Base-by-base conservation (phyloP, 1,140 invertebrate genomes). In the Propsilocerus akamusi region DNA sequence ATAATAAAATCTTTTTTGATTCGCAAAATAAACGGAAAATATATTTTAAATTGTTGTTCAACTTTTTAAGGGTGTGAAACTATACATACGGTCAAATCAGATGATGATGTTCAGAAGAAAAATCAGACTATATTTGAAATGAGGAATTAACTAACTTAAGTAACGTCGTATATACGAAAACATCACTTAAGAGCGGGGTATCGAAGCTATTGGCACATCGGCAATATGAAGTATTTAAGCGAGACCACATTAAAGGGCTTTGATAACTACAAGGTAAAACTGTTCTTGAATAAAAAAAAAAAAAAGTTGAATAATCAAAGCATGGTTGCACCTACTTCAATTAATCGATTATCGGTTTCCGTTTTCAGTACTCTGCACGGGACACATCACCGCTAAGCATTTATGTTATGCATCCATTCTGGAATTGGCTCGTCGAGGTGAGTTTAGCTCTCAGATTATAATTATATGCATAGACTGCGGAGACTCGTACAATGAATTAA, bases 361-460 rank as follows among this genome's bases (percentile, higher is more conserved):
- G 54, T 59, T 83, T 82, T 61, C 75, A 97, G 90, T 97, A 97
- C 62, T 93, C 78, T 66, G 86, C 86, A 41, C 72, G 92, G 58
- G 94, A 97, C 66, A 95, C 88, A 6, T 93, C 88, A 67, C 80
- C 89, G 46, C 71, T 97, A 10, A 93, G 90, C 62, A 84, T 85
- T 49, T 95, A 97, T 80, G 77, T 97, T 58, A 96, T 94, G 86
- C 94, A 97, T 65, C 94, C 94, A 24, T 97, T 97, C 69, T 97
- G 94, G 94, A 90, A 97, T 63, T 77, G 76, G 72, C 77, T 89
- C 54, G 89, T 97, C 8, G 74, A 93, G 78, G 93, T 96, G 74
- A 67, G 67, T 62, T 20, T 49, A 34, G 24, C n/a, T 20, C 11
- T n/a, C 25, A 30, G 5, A 47, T 11, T 46, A 49, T 7, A n/a